phyloP scores from a whole-genome alignment of 2,797 vertebrate genomes.

The Peromyscus attwateri region DNA sequence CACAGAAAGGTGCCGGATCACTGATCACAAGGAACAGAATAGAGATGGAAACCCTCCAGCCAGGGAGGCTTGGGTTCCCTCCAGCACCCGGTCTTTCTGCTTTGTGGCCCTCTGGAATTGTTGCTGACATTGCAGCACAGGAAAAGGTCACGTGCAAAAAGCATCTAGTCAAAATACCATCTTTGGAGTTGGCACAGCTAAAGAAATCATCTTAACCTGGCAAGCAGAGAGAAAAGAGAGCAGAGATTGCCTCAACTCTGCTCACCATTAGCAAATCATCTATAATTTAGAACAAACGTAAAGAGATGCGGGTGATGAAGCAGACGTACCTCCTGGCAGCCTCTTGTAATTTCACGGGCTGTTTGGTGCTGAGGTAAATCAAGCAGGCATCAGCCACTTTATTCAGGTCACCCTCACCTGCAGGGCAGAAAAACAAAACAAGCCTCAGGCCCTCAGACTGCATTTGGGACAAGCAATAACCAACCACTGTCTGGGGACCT shows the following conservation, averaged over 20 bases:
- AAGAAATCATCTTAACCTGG: conserved; percentile 77
- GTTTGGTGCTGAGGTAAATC: conserved; percentile 95
- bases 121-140: conserved; percentile 60
- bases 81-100: not conserved
- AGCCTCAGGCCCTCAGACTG: conserved; percentile 44
- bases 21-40: not conserved
- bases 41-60: not conserved
- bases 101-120: conserved; percentile 47
- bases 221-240: conserved; percentile 35
- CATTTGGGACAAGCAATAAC: conserved; percentile 59
- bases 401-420: conserved; percentile 94
- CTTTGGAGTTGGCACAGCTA: conserved; percentile 68
- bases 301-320: conserved; percentile 72
- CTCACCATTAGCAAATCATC: conserved; percentile 81
- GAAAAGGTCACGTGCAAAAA: conserved; percentile 74
- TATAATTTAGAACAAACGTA: conserved; percentile 80
- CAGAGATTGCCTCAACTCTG: conserved; percentile 25
- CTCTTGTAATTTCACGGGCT: conserved; percentile 94
- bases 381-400: conserved; percentile 93
- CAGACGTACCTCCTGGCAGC: conserved; percentile 93
- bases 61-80: not conserved
- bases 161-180: conserved; percentile 65
- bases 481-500: conserved; percentile 21
- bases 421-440: conserved; percentile 82
- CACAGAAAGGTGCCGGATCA: not conserved